These are phyloP conservation scores for Enteromius afrohamiltoni DNA, from an alignment of 2,797 vertebrate genomes.

Conservation along the genomic window DNA sequence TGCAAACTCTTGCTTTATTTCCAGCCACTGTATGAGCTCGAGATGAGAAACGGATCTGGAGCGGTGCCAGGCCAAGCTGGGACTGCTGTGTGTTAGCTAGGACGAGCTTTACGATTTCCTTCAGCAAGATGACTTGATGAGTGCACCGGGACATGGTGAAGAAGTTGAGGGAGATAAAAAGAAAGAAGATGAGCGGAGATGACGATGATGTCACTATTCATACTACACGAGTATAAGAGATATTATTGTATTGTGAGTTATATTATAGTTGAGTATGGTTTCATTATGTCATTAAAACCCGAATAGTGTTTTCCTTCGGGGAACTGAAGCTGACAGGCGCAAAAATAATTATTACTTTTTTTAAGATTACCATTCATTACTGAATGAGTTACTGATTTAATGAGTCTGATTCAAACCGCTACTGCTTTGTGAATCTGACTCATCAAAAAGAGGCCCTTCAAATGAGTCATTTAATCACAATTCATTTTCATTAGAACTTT, in stretches of 20 bases:
- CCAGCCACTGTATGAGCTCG: not conserved
- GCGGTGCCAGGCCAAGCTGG: not conserved
- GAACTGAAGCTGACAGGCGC: not conserved
- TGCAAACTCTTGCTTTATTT: slow-evolving; percentile 21
- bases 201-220: not conserved
- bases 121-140: slow-evolving; percentile 61
- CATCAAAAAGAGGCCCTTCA: not conserved
- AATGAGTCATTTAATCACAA: not conserved
- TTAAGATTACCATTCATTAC: not conserved
- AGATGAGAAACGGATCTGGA: slow-evolving; percentile 22
- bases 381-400: not conserved
- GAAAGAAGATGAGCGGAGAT: not conserved
- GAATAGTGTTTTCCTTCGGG: not conserved
- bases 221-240: not conserved
- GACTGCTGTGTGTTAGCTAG: slow-evolving; percentile 18
- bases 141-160: slow-evolving; percentile 30
- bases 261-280: not conserved
- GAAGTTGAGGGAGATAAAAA: slow-evolving; percentile 43
- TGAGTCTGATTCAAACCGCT: not conserved
- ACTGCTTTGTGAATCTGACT: not conserved
- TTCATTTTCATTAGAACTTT: not conserved
- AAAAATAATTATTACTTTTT: not conserved
- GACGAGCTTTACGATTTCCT: slow-evolving; percentile 19
- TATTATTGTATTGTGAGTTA: not conserved
- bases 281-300: not conserved